phyloP scores from a whole-genome alignment of 2,113 vertebrate genomes.

The Silurus glanis region DNA sequence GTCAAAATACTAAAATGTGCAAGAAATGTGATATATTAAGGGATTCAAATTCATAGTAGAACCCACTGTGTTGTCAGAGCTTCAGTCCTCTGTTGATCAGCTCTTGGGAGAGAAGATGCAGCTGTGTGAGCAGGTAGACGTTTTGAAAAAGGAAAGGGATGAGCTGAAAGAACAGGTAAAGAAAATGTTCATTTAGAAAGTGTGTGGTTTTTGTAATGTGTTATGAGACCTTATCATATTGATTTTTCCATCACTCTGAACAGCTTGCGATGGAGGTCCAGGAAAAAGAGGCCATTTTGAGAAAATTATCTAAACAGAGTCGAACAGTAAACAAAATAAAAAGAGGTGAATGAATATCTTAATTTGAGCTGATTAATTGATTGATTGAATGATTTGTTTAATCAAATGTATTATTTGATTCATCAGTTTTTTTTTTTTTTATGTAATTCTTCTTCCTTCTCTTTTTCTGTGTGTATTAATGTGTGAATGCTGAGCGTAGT shows the following conservation, averaged over 20 bases:
- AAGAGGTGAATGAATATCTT: constrained; percentile 71
- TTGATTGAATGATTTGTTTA: neutral
- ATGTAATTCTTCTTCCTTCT: neutral
- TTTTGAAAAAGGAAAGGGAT: constrained; percentile 64
- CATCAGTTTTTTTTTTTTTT: no score
- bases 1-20: no score
- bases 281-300: constrained; percentile 68
- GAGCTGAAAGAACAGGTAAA: constrained; percentile 71
- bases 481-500: constrained; percentile 58
- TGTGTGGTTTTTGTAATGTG: neutral
- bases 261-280: constrained; percentile 66
- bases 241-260: neutral
- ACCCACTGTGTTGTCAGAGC: constrained; percentile 58
- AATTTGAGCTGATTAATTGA: neutral
- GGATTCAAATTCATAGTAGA: no score
- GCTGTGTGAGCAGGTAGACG: constrained; percentile 66
- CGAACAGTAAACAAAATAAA: constrained; percentile 72
- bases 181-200: neutral
- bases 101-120: constrained; percentile 73
- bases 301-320: constrained; percentile 65
- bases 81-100: constrained; percentile 70
- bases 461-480: constrained; percentile 29
- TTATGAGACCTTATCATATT: neutral
- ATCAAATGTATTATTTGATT: neutral
- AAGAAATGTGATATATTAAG: no score